phyloP scores from a whole-genome alignment of 2,113 vertebrate species.

The Muntiacus reevesi region DNA sequence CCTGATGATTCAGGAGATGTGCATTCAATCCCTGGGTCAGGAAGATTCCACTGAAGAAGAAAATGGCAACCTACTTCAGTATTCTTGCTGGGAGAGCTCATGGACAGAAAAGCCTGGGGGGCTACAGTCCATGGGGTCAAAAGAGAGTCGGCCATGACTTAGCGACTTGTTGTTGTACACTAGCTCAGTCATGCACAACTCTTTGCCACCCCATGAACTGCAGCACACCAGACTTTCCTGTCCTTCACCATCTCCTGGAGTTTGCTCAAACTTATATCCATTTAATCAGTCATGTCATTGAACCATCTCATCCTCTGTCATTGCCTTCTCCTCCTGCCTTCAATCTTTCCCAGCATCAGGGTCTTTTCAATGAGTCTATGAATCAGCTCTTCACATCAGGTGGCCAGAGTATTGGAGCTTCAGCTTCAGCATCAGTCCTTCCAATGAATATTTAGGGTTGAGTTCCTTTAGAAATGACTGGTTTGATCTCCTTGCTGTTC shows the following conservation, averaged over 20 bases:
- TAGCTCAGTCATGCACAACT: neutral
- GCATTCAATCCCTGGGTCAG: neutral
- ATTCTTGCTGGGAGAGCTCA: neutral
- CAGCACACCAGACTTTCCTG: neutral
- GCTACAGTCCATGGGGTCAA: neutral
- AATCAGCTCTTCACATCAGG: neutral
- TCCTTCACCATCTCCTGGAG: neutral
- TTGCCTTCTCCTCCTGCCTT: neutral
- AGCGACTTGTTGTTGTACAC: neutral
- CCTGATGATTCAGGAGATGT: neutral
- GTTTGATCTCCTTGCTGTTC: neutral
- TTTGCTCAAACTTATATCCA: neutral
- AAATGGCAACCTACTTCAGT: neutral
- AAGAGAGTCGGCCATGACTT: neutral
- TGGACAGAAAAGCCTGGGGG: neutral
- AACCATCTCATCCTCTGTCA: neutral
- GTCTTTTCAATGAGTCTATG: neutral
- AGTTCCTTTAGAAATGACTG: neutral
- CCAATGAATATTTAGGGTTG: neutral
- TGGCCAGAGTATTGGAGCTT: neutral
- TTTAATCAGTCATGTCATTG: neutral
- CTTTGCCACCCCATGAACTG: neutral
- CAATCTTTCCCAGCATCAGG: neutral
- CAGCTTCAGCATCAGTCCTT: neutral
- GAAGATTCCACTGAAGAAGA: neutral